A percentile compares a stretch with the other conserved stretches of the same genome.
Conservation (phyloP, 2,888 invertebrate species). For the Caenorhabditis parvicauda region DNA sequence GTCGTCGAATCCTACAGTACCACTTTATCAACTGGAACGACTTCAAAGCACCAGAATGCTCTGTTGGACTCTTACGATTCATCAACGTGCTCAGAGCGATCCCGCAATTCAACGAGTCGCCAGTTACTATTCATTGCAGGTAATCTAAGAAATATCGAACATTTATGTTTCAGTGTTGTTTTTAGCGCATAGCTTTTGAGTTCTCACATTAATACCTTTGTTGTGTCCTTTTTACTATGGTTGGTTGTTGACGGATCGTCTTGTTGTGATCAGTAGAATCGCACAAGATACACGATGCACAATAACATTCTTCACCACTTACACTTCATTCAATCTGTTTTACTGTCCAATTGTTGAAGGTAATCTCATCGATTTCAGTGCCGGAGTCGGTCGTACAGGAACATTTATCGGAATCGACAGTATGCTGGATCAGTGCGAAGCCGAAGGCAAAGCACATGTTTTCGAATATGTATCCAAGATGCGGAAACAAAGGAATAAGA, state of each 20-base stretch:
- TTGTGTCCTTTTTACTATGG: too few species aligned
- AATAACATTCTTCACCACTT: too few species aligned
- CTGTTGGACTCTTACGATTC: conserved; percentile 71
- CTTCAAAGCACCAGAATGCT: conserved; percentile 90
- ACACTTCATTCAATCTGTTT: too few species aligned
- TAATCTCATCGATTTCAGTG: too few species aligned
- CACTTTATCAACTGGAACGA: conserved; percentile 95
- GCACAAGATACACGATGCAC: too few species aligned
- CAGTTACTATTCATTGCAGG: conserved; percentile 78
- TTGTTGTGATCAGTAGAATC: too few species aligned
- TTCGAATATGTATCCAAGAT: conserved; percentile 87
- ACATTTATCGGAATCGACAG: conserved; percentile 89
- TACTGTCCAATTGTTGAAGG: too few species aligned
- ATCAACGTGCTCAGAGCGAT: conserved; percentile 65
- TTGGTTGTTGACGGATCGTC: too few species aligned
- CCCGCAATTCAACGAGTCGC: conserved; percentile 49
- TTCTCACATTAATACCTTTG: too few species aligned
- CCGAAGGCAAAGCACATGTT: conserved; percentile 77
- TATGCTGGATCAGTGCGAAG: conserved; percentile 79
- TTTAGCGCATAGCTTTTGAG: too few species aligned
- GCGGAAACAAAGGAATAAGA: conserved; percentile 84
- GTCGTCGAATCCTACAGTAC: conserved; percentile 78
- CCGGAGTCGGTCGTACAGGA: conserved; percentile 90
- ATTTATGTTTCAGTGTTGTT: too few species aligned
- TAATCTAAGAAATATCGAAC: conserved; percentile 59